Percentiles rank a stretch among this genome's conserved stretches.
These are phyloP conservation scores for Oxystoma pomonae DNA, from an alignment of 2,888 invertebrate species.

Conservation along the genomic window DNA sequence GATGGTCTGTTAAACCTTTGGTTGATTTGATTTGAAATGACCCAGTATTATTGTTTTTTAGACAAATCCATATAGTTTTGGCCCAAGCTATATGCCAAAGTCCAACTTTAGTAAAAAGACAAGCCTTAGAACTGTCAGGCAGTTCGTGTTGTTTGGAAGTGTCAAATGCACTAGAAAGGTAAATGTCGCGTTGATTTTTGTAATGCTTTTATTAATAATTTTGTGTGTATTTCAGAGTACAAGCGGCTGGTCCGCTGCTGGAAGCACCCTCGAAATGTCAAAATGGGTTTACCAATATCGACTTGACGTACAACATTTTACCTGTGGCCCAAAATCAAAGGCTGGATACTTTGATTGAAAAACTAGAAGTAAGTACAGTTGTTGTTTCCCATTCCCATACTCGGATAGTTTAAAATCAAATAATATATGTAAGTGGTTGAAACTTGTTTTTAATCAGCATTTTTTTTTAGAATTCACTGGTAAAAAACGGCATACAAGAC, in stretches of 20 bases:
- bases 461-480: conserved; percentile 22
- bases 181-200: neutral
- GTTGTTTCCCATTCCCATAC: too few species aligned
- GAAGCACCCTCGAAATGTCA: neutral
- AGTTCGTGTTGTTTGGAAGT: conserved; percentile 20
- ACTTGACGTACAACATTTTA: conserved; percentile 34
- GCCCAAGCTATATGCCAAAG: conserved; percentile 51
- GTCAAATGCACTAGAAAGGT: conserved; percentile 8
- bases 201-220: neutral
- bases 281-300: neutral
- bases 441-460: neutral
- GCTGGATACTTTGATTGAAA: conserved; percentile 36
- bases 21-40: too few species aligned
- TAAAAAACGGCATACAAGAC: conserved; percentile 48
- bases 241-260: neutral
- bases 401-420: too few species aligned
- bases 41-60: too few species aligned
- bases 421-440: too few species aligned
- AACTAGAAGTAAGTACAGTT: conserved; percentile 33
- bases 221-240: neutral
- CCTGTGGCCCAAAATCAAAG: conserved; percentile 39
- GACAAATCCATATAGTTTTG: conserved; percentile 50
- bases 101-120: conserved; percentile 45
- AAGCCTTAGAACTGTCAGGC: conserved; percentile 43
- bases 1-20: too few species aligned